phyloP scores from a whole-genome alignment of 2,888 invertebrate species.

The Tethea ocularis region DNA sequence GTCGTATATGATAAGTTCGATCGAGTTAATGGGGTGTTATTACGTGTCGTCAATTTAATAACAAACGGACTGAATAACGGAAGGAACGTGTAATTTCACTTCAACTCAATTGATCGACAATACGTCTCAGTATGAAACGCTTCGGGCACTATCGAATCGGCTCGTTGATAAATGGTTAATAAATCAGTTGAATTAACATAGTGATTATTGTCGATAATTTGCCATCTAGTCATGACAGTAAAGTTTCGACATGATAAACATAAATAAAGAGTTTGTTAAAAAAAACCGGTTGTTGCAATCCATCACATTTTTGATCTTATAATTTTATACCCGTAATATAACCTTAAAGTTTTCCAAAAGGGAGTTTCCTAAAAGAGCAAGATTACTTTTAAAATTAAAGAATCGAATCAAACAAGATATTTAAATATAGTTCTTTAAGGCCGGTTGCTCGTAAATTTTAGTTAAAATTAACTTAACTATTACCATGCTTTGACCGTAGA shows the following conservation, averaged over 20 bases:
- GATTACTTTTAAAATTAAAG: too few species aligned
- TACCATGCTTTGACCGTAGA: too few species aligned
- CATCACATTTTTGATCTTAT: neutral
- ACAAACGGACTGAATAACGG: slow-evolving; percentile 60
- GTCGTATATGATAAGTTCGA: slow-evolving; percentile 46
- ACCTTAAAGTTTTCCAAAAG: too few species aligned
- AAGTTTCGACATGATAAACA: slow-evolving; percentile 31
- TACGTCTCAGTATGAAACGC: slow-evolving; percentile 53
- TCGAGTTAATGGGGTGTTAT: slow-evolving; percentile 61
- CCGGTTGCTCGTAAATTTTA: too few species aligned
- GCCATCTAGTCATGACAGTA: slow-evolving; percentile 31
- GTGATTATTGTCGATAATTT: slow-evolving; percentile 37
- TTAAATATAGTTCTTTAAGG: too few species aligned
- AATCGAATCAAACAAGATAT: too few species aligned
- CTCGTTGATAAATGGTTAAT: slow-evolving; percentile 56
- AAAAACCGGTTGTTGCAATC: slow-evolving; percentile 12
- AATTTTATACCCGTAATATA: neutral
- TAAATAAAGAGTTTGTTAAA: slow-evolving; percentile 13
- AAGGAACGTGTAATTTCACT: slow-evolving; percentile 69
- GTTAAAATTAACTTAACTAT: too few species aligned
- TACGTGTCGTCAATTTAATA: slow-evolving; percentile 66
- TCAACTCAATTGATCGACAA: slow-evolving; percentile 58
- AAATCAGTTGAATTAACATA: slow-evolving; percentile 54
- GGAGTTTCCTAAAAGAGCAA: too few species aligned
- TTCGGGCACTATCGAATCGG: slow-evolving; percentile 51